A percentile compares a stretch with the other conserved stretches of the same genome.
phyloP scores from a whole-genome alignment of 2,113 vertebrate genomes.

The Lepisosteus osseus region DNA sequence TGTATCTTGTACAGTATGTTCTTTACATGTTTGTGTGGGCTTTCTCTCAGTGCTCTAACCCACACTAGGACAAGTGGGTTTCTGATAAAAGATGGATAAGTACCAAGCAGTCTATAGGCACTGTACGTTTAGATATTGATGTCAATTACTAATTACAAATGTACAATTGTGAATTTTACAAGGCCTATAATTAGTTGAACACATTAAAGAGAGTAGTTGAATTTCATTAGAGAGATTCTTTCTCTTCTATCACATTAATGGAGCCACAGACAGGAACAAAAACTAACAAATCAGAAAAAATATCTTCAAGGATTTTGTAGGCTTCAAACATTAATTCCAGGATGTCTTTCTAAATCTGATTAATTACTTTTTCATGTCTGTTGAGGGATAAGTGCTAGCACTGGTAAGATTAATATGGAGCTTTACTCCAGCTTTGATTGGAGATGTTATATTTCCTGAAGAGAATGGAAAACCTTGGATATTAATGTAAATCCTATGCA shows the following conservation, averaged over 20 bases:
- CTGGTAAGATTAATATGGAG: background rate
- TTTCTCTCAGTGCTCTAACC: too few relatives aligned
- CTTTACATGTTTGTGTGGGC: too few relatives aligned
- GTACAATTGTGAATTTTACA: background rate
- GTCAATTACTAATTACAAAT: background rate
- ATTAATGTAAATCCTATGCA: too few relatives aligned
- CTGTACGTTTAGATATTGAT: background rate
- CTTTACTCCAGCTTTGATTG: background rate
- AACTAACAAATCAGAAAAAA: slow-evolving; percentile 7
- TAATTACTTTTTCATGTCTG: slow-evolving; percentile 3
- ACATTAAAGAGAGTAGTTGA: background rate
- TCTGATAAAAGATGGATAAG: too few relatives aligned
- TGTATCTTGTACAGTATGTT: too few relatives aligned
- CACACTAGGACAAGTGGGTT: too few relatives aligned
- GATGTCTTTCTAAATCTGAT: slow-evolving; percentile 10
- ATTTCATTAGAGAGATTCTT: background rate
- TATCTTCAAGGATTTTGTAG: background rate
- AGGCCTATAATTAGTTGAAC: background rate
- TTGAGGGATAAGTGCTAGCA: background rate
- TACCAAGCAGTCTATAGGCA: too few relatives aligned
- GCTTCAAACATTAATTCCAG: slow-evolving; percentile 7
- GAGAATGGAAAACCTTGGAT: too few relatives aligned
- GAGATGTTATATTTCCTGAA: background rate
- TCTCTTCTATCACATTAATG: background rate
- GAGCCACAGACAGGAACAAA: background rate